Conservation (phyloP, 1,140 invertebrate genomes). For the Adelges cooleyi region DNA sequence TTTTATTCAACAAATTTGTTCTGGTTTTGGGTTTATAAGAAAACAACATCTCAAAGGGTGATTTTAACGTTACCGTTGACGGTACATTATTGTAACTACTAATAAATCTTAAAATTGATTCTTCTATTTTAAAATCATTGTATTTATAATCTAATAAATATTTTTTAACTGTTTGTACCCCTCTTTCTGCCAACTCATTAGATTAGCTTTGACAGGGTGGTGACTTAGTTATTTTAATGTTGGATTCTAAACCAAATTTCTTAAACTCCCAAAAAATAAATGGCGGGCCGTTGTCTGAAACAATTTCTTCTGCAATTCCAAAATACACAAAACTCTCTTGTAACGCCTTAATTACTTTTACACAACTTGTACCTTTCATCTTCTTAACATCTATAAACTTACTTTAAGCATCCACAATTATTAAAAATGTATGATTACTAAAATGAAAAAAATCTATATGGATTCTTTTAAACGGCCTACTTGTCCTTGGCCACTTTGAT, state of each 20-base stretch:
- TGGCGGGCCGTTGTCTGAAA: slow-evolving; percentile 17
- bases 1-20: no score
- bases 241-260: background rate
- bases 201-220: slow-evolving; percentile 2
- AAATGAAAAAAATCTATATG: slow-evolving; percentile 37
- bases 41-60: no score
- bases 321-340: background rate
- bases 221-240: background rate
- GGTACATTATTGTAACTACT: background rate
- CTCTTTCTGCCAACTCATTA: slow-evolving; percentile 18
- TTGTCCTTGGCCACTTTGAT: slow-evolving; percentile 35
- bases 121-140: background rate
- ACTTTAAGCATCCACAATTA: background rate
- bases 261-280: background rate
- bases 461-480: slow-evolving; percentile 34
- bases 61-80: background rate
- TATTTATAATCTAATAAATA: background rate
- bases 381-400: no score
- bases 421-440: background rate
- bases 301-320: slow-evolving; percentile 14
- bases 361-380: background rate
- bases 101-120: background rate
- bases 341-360: background rate
- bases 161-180: no score
- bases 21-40: no score